phyloP scores from a whole-genome alignment of 2,113 vertebrate species.

The Macquaria australasica region DNA sequence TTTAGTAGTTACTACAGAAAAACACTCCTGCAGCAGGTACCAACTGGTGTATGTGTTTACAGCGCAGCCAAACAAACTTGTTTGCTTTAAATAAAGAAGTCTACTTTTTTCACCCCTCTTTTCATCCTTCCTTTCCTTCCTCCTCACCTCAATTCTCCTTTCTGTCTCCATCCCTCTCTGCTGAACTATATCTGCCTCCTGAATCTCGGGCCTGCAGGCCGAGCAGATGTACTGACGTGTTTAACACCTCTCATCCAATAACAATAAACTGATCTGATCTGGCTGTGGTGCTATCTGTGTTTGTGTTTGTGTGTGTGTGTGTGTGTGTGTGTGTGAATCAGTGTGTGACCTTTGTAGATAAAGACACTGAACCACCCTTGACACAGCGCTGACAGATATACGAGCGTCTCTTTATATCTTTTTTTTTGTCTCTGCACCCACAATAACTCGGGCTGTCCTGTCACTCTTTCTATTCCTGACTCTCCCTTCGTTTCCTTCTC shows the following conservation, averaged over 20 bases:
- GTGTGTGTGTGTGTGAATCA: too few species aligned
- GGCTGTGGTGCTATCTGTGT: too few species aligned
- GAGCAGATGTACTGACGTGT: too few species aligned
- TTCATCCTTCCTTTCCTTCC: too few species aligned
- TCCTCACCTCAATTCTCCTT: neutral
- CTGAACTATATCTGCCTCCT: slow-evolving; percentile 5
- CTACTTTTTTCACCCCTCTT: neutral
- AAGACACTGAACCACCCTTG: slow-evolving; percentile 33
- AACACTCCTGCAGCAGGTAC: too few species aligned
- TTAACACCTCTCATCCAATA: slow-evolving; percentile 13
- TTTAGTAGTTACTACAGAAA: too few species aligned
- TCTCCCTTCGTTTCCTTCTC: slow-evolving; percentile 1
- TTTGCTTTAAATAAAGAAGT: too few species aligned
- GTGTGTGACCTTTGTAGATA: slow-evolving; percentile 55
- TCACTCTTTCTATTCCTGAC: neutral
- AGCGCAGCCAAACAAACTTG: too few species aligned
- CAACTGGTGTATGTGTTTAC: too few species aligned
- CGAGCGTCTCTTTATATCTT: slow-evolving; percentile 31
- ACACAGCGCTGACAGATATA: slow-evolving; percentile 58
- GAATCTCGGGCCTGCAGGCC: too few species aligned
- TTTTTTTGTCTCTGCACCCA: slow-evolving; percentile 21
- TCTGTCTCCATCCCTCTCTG: too few species aligned
- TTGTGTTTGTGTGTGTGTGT: too few species aligned
- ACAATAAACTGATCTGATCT: slow-evolving; percentile 17
- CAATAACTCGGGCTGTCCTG: slow-evolving; percentile 17